Evolutionary conservation across 2,888 invertebrate genomes (phyloP).

Genomic region (Apamea anceps): DNA sequence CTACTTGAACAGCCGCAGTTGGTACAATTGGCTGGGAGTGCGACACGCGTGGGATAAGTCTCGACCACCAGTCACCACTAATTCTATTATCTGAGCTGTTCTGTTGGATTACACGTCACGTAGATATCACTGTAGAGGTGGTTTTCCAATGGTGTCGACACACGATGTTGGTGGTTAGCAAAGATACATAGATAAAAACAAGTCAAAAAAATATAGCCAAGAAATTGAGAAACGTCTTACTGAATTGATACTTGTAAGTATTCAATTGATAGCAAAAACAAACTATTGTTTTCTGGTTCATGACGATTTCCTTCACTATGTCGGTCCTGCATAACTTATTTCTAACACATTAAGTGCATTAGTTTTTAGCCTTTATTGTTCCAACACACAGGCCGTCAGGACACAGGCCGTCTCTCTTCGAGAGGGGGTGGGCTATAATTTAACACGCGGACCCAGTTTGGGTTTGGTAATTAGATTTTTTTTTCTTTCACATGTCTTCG

Average conservation of each 20-base stretch:
- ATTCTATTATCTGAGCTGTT: conserved; percentile 67
- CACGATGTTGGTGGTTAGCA: not conserved
- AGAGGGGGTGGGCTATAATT: not conserved
- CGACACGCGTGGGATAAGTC: conserved; percentile 66
- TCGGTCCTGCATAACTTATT: no score
- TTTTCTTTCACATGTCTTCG: not conserved
- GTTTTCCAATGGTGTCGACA: conserved; percentile 52
- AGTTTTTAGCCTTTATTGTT: no score
- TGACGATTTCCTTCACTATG: no score
- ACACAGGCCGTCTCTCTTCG: no score
- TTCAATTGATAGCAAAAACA: no score
- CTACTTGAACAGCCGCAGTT: conserved; percentile 19
- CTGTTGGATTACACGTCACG: conserved; percentile 64
- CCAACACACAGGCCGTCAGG: no score
- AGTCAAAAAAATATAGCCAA: not conserved
- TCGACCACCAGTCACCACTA: conserved; percentile 58
- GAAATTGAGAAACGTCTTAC: no score
- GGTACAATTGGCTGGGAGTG: conserved; percentile 58
- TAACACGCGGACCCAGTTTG: not conserved
- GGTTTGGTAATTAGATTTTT: not conserved
- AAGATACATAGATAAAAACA: not conserved
- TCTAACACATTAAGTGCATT: no score
- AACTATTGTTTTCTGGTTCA: no score
- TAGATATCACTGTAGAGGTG: conserved; percentile 40
- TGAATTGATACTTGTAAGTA: no score